Evolutionary conservation across 2,888 invertebrate genomes (phyloP).

Genomic region (Diarsia dahlii): DNA sequence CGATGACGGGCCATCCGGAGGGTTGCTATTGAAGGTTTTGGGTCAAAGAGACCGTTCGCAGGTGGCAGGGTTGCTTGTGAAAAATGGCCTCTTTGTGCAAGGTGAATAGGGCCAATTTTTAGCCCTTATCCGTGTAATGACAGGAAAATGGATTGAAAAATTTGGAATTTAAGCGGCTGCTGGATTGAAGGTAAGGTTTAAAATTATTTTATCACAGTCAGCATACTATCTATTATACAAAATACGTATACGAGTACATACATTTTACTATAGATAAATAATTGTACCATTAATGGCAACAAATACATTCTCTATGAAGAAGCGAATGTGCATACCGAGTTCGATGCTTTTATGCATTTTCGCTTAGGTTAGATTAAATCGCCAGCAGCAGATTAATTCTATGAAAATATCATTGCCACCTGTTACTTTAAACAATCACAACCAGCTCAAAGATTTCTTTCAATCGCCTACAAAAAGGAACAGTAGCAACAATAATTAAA

Average conservation of each 20-base stretch:
- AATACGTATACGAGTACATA: background rate
- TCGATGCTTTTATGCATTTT: too few species aligned
- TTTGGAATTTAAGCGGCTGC: background rate
- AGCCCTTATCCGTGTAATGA: slow-evolving; percentile 51
- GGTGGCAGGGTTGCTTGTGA: slow-evolving; percentile 55
- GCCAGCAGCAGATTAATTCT: background rate
- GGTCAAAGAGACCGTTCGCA: slow-evolving; percentile 53
- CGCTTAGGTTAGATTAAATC: too few species aligned
- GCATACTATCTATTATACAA: too few species aligned
- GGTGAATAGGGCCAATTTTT: slow-evolving; percentile 52
- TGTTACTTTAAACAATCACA: background rate
- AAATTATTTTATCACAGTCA: background rate
- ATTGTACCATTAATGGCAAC: background rate
- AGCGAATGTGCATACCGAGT: too few species aligned
- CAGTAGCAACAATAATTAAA: slow-evolving; percentile 7
- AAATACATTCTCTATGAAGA: background rate
- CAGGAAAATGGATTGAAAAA: slow-evolving; percentile 33
- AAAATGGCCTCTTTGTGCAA: slow-evolving; percentile 59
- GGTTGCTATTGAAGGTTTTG: slow-evolving; percentile 63
- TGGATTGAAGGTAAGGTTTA: background rate
- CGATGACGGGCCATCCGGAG: slow-evolving; percentile 64
- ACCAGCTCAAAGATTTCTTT: background rate
- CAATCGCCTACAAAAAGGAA: background rate
- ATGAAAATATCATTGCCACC: background rate
- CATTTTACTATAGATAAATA: background rate